Evolutionary conservation across 1,140 invertebrate species (phyloP).

Genomic region (Holcopasites calliopsidis): DNA sequence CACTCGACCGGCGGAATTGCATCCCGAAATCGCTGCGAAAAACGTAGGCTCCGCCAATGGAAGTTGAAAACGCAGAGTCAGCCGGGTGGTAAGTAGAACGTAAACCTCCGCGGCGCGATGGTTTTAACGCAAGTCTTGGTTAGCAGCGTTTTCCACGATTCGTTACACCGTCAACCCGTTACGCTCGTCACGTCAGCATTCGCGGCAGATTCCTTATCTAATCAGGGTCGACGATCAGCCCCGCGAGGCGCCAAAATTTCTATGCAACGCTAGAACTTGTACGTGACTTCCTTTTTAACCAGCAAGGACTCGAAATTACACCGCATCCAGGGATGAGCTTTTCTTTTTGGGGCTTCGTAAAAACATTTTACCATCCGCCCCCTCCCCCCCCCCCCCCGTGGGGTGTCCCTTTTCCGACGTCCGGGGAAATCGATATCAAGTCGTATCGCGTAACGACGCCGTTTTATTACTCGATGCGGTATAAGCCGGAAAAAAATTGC

Average conservation of each 20-base stretch:
- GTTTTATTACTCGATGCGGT: too few species aligned
- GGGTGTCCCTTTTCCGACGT: too few species aligned
- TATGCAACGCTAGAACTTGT: slow-evolving; percentile 14
- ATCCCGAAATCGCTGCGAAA: too few species aligned
- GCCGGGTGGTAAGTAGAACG: slow-evolving; percentile 31
- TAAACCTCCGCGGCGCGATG: neutral
- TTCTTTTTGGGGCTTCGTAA: neutral
- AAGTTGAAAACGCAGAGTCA: neutral
- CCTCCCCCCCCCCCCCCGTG: too few species aligned
- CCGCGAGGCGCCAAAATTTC: slow-evolving; percentile 5
- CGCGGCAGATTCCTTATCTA: slow-evolving; percentile 31
- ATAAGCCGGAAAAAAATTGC: neutral
- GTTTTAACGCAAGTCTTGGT: neutral
- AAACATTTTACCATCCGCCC: neutral
- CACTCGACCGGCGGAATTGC: too few species aligned
- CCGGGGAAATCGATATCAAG: neutral
- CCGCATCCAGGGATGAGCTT: neutral
- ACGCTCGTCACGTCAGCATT: slow-evolving; percentile 25
- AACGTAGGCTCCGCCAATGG: neutral
- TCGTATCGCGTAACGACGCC: neutral
- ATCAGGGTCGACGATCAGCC: slow-evolving; percentile 20
- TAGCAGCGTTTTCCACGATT: neutral
- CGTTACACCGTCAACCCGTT: slow-evolving; percentile 5
- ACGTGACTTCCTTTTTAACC: slow-evolving; percentile 20
- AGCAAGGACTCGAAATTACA: neutral